A percentile compares a stretch with the other conserved stretches of the same genome.
Evolutionary conservation across 1,140 invertebrate species (phyloP).

Genomic region (Drosophila willistoni): DNA sequence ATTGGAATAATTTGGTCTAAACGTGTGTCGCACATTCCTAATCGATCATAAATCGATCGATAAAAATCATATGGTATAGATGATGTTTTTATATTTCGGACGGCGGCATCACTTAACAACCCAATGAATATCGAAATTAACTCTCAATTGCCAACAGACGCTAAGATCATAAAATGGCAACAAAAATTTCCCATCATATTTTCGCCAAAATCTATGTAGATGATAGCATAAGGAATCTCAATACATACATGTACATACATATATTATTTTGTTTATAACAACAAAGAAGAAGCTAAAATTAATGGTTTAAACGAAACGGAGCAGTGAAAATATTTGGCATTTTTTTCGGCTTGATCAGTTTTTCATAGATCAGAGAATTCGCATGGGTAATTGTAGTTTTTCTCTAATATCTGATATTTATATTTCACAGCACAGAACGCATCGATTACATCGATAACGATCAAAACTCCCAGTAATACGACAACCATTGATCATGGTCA

Average conservation of each 20-base stretch:
- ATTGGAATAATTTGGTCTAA: too few relatives aligned
- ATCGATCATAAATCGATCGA: neutral
- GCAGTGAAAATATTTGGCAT: neutral
- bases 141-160: constrained; percentile 7
- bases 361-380: too few relatives aligned
- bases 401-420: constrained; percentile 35
- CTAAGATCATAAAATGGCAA: neutral
- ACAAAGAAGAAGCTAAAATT: neutral
- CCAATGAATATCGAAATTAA: constrained; percentile 7
- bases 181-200: constrained; percentile 5
- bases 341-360: neutral
- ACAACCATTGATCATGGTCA: constrained; percentile 83
- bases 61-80: neutral
- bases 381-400: neutral
- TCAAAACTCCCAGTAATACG: constrained; percentile 56
- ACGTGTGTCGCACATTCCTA: neutral
- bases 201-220: neutral
- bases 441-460: constrained; percentile 68
- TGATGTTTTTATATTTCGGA: neutral
- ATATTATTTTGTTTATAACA: constrained; percentile 3
- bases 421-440: constrained; percentile 82
- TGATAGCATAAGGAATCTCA: neutral
- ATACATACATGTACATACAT: neutral
- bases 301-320: neutral
- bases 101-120: neutral